These are phyloP conservation scores for Macrosoma leucophasiata DNA, from an alignment of 2,888 invertebrate genomes.

Conservation along the genomic window DNA sequence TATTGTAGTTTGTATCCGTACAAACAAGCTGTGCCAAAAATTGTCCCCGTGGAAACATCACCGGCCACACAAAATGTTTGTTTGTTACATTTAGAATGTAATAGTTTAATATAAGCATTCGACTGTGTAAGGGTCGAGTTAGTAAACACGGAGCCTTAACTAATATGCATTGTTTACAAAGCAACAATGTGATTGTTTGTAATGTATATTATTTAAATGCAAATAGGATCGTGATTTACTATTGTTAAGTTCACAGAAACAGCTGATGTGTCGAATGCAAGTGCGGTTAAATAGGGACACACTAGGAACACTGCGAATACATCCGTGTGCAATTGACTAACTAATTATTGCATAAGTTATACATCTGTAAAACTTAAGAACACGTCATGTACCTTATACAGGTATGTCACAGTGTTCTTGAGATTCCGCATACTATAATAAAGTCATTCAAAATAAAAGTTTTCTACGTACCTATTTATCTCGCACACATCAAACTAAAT, in stretches of 20 bases:
- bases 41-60: conserved; percentile 2
- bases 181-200: conserved; percentile 51
- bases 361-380: too few relatives aligned
- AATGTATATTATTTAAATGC: conserved; percentile 49
- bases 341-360: too few relatives aligned
- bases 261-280: conserved; percentile 22
- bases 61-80: conserved; percentile 12
- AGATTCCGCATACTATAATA: too few relatives aligned
- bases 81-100: conserved; percentile 27
- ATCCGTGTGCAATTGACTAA: too few relatives aligned
- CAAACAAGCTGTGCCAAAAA: conserved; percentile 6
- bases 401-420: too few relatives aligned
- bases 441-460: too few relatives aligned
- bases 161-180: conserved; percentile 53
- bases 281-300: too few relatives aligned
- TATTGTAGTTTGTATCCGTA: conserved; percentile 5
- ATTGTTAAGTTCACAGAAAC: conserved; percentile 41
- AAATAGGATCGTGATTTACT: conserved; percentile 40
- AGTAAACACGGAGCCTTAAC: conserved; percentile 55
- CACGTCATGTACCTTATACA: too few relatives aligned
- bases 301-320: too few relatives aligned
- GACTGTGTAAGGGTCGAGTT: conserved; percentile 48
- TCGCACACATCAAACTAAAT: too few relatives aligned
- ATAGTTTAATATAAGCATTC: conserved; percentile 23
- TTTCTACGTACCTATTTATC: too few relatives aligned